A percentile compares a stretch with the other conserved stretches of the same genome.
Evolutionary conservation across 1,140 invertebrate genomes (phyloP).

Genomic region (Drosophila guanche): DNA sequence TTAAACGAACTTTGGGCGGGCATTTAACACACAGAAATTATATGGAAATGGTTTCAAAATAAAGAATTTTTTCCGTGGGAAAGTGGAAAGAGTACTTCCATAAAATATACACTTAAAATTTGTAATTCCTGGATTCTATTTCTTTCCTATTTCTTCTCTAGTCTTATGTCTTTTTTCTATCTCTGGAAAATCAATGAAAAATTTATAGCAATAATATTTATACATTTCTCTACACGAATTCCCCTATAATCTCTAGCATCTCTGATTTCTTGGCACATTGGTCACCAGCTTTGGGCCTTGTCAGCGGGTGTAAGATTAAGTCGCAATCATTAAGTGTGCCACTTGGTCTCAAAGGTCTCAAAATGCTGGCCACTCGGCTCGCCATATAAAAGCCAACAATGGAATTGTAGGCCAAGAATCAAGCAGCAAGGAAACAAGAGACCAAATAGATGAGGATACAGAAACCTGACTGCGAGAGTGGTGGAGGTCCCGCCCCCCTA

Average conservation of each 20-base stretch:
- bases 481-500: slow-evolving; percentile 46
- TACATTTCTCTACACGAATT: not conserved
- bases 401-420: slow-evolving; percentile 53
- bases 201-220: not conserved
- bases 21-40: not conserved
- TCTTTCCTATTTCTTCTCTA: too few species aligned
- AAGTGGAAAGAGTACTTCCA: too few species aligned
- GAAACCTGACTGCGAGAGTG: slow-evolving; percentile 6
- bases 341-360: slow-evolving; percentile 15
- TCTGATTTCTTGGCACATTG: not conserved
- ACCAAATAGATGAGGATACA: not conserved
- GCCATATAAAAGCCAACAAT: slow-evolving; percentile 50
- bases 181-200: too few species aligned
- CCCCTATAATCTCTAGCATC: not conserved
- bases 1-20: slow-evolving; percentile 47
- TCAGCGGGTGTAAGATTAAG: slow-evolving; percentile 35
- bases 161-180: too few species aligned
- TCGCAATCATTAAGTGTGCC: slow-evolving; percentile 45
- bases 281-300: slow-evolving; percentile 23
- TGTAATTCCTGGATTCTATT: too few species aligned
- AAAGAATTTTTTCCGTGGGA: not conserved
- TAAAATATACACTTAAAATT: too few species aligned
- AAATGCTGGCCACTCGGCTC: slow-evolving; percentile 21
- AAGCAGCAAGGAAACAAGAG: slow-evolving; percentile 20
- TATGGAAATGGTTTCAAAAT: slow-evolving; percentile 3